These are phyloP conservation scores for Heliconius sara DNA, from an alignment of 2,888 invertebrate species.

Conservation along the genomic window DNA sequence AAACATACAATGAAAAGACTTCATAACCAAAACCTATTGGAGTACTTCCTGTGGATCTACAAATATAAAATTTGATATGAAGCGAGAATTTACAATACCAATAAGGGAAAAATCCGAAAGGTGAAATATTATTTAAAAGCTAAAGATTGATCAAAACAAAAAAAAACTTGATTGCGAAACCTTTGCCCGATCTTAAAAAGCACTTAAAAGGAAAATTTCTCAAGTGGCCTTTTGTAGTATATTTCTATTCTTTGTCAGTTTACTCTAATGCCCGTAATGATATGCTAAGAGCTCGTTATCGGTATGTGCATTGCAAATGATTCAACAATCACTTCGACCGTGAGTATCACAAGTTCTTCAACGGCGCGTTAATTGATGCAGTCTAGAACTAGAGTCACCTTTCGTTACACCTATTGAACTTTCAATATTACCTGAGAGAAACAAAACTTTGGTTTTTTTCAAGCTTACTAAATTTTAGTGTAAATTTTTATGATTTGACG, in stretches of 20 bases:
- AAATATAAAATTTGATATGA: too few species aligned
- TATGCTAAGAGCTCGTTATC: conserved; percentile 26
- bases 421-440: background rate
- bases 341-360: conserved; percentile 42
- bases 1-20: too few species aligned
- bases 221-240: conserved; percentile 4
- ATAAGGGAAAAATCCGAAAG: too few species aligned
- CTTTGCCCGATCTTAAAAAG: background rate
- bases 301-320: conserved; percentile 34
- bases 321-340: conserved; percentile 40
- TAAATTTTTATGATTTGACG: background rate
- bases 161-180: background rate
- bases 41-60: too few species aligned
- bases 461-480: background rate
- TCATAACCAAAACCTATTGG: too few species aligned
- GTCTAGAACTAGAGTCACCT: conserved; percentile 35
- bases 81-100: too few species aligned
- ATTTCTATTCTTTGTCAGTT: conserved; percentile 16
- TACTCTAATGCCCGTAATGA: conserved; percentile 8
- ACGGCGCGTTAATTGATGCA: conserved; percentile 43
- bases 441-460: background rate
- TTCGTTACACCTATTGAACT: conserved; percentile 34
- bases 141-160: background rate
- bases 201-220: conserved; percentile 7
- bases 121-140: background rate